Base-by-base conservation (phyloP, 2,888 invertebrate species). In the Anthophora plumipes region DNA sequence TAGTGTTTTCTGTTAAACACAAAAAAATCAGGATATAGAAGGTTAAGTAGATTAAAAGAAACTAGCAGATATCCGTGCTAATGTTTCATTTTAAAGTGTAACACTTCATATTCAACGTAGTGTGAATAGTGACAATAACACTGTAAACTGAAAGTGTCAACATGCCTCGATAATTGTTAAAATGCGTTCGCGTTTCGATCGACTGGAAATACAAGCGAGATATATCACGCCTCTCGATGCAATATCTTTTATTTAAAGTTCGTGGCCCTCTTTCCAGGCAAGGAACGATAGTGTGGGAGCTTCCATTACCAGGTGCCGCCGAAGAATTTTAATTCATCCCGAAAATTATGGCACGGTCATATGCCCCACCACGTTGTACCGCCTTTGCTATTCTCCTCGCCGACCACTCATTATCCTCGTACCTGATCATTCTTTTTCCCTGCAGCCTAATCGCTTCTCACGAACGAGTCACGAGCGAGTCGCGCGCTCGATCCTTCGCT, bases 241-340 rank as follows among this genome's bases (percentile, higher is more conserved):
- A 48, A 5, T 64, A 37, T 68, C 52, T 25, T 70, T 76, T 63
- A 55, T 61, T 55, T 9, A 41, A 41, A 55, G 41, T 55, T 12
- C 41, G 41, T 57, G 73, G 25, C 57, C 39, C 5, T 25, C 41
- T 60, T 43, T 41, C 52, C 37, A 25, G 20, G 12, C 14, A 43
- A 61, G 48, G 41, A 52, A 50, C 54, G 55, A 63, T 64, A 76
- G 75, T 39, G 55, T 55, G 66, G 59, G 37, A 82, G 76, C 83
- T 66, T 79, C 76, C 74, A 85, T 85, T 85, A 83, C 74, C 85
- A 66, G 71, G 64, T 77, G 85, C 74, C 68, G 82, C 50, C 82
- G 77, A 86, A 83, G 86, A 87, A 89, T 90, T 87, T 89, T 88
- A 90, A 90, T 90, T 90, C 84, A 80, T 83, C 75, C 84, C 83